A percentile compares a stretch with the other conserved stretches of the same genome.
phyloP scores from a whole-genome alignment of 92 coral and sea anemone genomes.

The Palythoa caribaeorum region DNA sequence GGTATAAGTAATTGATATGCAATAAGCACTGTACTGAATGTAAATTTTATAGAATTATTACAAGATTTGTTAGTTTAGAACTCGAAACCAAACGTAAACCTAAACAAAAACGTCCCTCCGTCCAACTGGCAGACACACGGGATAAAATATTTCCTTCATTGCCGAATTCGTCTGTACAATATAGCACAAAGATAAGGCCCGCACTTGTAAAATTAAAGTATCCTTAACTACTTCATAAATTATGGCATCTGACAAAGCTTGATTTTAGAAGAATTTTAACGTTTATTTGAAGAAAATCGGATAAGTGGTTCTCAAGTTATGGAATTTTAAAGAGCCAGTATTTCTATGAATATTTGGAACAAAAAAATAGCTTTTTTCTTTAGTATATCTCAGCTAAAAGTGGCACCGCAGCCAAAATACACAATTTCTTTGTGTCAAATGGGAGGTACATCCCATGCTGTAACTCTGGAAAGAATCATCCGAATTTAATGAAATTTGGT shows the following conservation, averaged over 20 bases:
- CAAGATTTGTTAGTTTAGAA: too few relatives aligned
- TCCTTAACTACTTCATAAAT: neutral
- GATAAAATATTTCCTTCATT: too few relatives aligned
- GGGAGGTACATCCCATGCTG: neutral
- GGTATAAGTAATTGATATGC: too few relatives aligned
- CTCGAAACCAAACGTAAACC: too few relatives aligned
- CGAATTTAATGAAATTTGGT: neutral
- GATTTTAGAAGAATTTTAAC: conserved; percentile 1
- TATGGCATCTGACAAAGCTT: neutral
- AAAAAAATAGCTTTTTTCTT: neutral
- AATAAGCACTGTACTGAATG: too few relatives aligned
- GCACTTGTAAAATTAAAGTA: neutral
- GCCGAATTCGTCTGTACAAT: too few relatives aligned
- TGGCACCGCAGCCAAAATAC: conserved; percentile 17
- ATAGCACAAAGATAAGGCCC: neutral
- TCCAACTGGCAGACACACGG: too few relatives aligned
- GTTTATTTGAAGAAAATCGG: conserved; percentile 9
- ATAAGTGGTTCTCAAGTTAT: neutral
- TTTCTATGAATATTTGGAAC: neutral
- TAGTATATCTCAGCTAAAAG: neutral
- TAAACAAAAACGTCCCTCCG: too few relatives aligned
- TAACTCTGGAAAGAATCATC: neutral
- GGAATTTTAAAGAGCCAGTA: conserved; percentile 22
- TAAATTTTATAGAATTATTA: too few relatives aligned
- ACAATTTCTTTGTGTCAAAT: neutral